phyloP scores from a whole-genome alignment of 1,140 invertebrate species.

The Drosophila lini region DNA sequence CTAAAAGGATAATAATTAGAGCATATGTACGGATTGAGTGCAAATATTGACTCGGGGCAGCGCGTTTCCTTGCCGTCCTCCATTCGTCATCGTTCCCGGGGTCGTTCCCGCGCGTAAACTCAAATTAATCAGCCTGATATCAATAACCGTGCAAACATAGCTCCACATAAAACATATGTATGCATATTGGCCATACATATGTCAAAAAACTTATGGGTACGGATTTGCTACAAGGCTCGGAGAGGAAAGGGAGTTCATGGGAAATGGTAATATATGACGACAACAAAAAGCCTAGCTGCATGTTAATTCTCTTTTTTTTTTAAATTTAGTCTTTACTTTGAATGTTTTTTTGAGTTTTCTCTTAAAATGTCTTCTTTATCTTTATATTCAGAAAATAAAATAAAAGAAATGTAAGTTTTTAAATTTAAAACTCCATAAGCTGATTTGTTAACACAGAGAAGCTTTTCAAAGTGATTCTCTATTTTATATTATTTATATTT shows the following conservation, averaged over 20 bases:
- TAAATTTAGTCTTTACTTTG: too few species aligned
- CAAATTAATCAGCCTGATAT: constrained; percentile 73
- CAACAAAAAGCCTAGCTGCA: too few species aligned
- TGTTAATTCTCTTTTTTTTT: too few species aligned
- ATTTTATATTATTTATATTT: too few species aligned
- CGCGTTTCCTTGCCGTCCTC: constrained; percentile 7
- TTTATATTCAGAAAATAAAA: neutral
- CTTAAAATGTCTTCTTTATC: too few species aligned
- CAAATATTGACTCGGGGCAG: constrained; percentile 67
- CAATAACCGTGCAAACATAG: constrained; percentile 62
- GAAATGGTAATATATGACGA: neutral
- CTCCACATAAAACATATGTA: constrained; percentile 46
- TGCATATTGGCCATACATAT: constrained; percentile 34
- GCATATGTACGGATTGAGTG: constrained; percentile 81
- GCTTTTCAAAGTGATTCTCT: too few species aligned
- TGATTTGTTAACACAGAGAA: too few species aligned
- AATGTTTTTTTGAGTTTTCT: neutral
- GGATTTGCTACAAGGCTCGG: constrained; percentile 6
- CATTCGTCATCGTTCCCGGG: constrained; percentile 46
- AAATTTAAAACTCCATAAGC: too few species aligned
- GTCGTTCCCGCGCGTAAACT: constrained; percentile 38
- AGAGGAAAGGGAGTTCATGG: neutral
- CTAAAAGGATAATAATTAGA: constrained; percentile 80
- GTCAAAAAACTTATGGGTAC: constrained; percentile 8
- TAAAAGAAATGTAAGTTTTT: too few species aligned